Base-by-base conservation (phyloP, 2,888 invertebrate species). In the Dryobotodes eremita region DNA sequence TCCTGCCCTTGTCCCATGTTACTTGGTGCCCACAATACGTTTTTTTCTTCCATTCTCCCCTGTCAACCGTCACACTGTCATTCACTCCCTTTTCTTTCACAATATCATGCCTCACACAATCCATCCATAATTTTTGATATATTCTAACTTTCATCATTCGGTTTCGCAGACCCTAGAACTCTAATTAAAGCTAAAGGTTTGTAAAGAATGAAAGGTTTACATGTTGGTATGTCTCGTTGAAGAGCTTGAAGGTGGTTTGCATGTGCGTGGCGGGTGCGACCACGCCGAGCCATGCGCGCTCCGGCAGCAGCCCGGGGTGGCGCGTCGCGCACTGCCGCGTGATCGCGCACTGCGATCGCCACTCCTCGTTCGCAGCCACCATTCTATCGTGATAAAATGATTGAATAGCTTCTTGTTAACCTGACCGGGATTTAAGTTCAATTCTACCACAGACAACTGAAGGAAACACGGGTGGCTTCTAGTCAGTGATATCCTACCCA, bases 181-280 rank as follows among this genome's bases (percentile, higher is more conserved):
- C 4, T 46, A 46, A 8, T 20, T 42, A 42, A n/a, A n/a, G 36
- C 11, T 7, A n/a, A 55, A 42, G 11, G 36, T 72, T 64, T n/a
- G 5, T 36, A 66, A 17, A 46, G 5, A 53, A 42, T 2, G 1
- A 46, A 6, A 23, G 2, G 55, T 15, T 65, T 57, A 88, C 95
- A 70, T 92, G 84, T 72, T 94, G 92, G 77, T 92, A 83, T 0
- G 96, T 95, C 72, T 94, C 91, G 82, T 96, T 96, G 75, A 10
- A n/a, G 8, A 95, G 59, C 0, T 82, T 53, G 3, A 95, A 82
- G 0, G 65, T 15, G 11, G 92, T 78, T 48, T 64, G 42, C 72
- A 94, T 75, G 36, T 13, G 83, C 1, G 88, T 83, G 4, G 88
- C 91, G 11, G 95, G 95, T 15, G 92, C 88, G n/a, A 92, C 90